Evolutionary conservation across 1,140 invertebrate genomes (phyloP), one percentile per base, ranked within the genome.

Genomic region (Sesamia nonagrioides): DNA sequence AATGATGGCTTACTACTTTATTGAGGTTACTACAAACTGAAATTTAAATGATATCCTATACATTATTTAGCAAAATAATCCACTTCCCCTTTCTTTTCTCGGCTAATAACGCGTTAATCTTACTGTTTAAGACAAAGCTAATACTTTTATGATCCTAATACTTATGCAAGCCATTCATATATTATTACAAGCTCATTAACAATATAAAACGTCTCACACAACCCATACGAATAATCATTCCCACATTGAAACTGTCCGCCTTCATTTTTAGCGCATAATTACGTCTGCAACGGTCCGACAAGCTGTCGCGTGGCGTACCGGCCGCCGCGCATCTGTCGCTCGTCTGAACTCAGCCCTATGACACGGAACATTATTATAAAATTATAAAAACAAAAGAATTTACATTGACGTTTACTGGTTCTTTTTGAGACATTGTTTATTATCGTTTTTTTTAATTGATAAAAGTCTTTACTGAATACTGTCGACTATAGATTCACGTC

Each of bases 231-330:
- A 50, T 13, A 50, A 50, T 50, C 45, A 50, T 50, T 54, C 68
- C 48, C 68, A 71, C 33, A 54, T 45, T 21, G 66, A 27, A 74
- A 45, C 54, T 74, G 72, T 74, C 69, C 78, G 77, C 60, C 79
- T 85, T 83, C 66, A 86, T 85, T 86, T 89, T 89, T 88, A 82
- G 83, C 79, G 74, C 45, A 71, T 79, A 87, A 88, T 87, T 82
- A 88, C 79, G 78, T 81, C 76, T 81, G 77, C 81, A 93, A 93
- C 91, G 89, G 88, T 56, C 69, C 54, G 63, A 40, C 90, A 88
- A 90, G 86, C 89, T 93, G 91, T 88, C 89, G 87, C 80, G 78
- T 91, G 84, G 77, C 82, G 77, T 91, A 91, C 90, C 88, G 88
- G 86, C 80, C 86, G 84, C 52, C 35, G 58, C 75, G 82, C 90